Base-by-base conservation (phyloP, 2,888 invertebrate genomes). In the Hemicrepidius hirtus region DNA sequence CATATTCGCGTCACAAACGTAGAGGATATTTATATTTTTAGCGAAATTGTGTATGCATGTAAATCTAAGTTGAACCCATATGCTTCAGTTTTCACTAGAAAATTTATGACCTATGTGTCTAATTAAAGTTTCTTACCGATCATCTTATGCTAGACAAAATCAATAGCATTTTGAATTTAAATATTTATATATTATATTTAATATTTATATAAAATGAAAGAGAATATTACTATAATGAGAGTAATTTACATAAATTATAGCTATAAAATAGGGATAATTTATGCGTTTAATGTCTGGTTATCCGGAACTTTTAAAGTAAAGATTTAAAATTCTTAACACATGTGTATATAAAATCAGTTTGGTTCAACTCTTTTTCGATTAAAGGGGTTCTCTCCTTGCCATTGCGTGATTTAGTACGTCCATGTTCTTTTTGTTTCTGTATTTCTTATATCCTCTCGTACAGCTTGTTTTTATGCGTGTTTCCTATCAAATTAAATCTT, bases 1-100 rank as follows among this genome's bases (percentile, higher is more conserved):
- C 63, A 62, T 71, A 70, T 73, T 72, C 73, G 59, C 62, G 55
- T 57, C 57, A 59, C 68, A 68, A 68, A 68, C 49, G 68, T 60
- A 37, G 28, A 18, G 21, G 24, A 68, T 37, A 59, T 68, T 68
- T 60, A 57, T 60, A 68, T 68, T 46, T 68, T 59, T 55, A 18
- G 18, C 55, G 16, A 16, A 37, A 37, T 13, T 37, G 28, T 57
- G 57, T 57, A 12, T 37, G 37, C 57, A 37, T 57, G 16, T 16
- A 46, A 46, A 2, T 18, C 18, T 18, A 18, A 18, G 18, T 18
- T 20, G 18, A 44, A 44, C 16, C 6, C 44, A 44, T 3, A 44
- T 44, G 16, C 10, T 44, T 18, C 18, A 44, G 18, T 44, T 44
- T 44, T 16, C 16, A 44, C 1, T 6, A 5, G 4, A 44, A 9